These are phyloP conservation scores for Liposcelis brunnea DNA, from an alignment of 2,888 invertebrate species.

Conservation along the genomic window DNA sequence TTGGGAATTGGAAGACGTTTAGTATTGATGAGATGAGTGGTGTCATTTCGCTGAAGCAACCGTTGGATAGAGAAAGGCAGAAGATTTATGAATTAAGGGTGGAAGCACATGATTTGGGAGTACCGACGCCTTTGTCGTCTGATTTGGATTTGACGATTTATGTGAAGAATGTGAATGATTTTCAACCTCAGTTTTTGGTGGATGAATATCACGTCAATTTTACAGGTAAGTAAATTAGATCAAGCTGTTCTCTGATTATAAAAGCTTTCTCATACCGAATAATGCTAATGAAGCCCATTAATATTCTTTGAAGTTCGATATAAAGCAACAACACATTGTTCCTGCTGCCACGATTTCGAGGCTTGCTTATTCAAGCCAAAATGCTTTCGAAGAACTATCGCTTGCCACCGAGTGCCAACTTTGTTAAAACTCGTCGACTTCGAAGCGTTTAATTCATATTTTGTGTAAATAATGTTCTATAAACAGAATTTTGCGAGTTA, in stretches of 20 bases:
- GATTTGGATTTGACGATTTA: constrained; percentile 77
- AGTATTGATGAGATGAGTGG: constrained; percentile 63
- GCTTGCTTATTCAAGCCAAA: no score
- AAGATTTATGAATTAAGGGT: constrained; percentile 79
- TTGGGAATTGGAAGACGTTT: constrained; percentile 69
- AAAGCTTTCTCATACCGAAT: no score
- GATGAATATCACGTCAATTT: constrained; percentile 55
- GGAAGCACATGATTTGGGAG: constrained; percentile 77
- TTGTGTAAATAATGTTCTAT: no score
- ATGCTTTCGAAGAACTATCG: no score
- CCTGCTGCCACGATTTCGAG: no score
- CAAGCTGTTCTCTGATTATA: constrained; percentile 5
- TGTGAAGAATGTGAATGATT: constrained; percentile 75
- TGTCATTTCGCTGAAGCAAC: constrained; percentile 47
- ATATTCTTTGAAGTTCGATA: background rate
- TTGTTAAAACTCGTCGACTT: no score
- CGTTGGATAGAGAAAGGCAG: constrained; percentile 66
- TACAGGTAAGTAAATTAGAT: constrained; percentile 34
- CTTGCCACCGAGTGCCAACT: no score
- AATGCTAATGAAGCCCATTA: no score
- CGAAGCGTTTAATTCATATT: no score
- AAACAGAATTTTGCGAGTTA: no score
- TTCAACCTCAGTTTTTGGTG: constrained; percentile 67
- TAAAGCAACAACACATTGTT: no score
- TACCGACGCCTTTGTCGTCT: constrained; percentile 70